Evolutionary conservation across 2,888 invertebrate species (phyloP).

Genomic region (Microchrysa polita): DNA sequence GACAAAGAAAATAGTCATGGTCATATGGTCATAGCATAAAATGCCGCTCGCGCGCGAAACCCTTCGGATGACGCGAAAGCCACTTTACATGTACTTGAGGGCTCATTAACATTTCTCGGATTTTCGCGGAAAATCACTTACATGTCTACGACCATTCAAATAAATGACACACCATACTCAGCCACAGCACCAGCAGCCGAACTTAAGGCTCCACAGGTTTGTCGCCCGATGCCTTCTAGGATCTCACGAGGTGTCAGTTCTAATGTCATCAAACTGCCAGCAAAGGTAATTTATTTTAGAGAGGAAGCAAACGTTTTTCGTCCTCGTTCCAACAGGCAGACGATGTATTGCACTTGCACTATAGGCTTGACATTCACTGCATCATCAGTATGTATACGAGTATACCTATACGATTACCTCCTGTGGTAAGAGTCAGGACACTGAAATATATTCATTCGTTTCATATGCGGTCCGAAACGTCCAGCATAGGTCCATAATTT

Average conservation of each 20-base stretch:
- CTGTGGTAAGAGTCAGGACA: background rate
- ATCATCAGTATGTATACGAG: background rate
- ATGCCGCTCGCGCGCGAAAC: background rate
- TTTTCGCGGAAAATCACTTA: conserved; percentile 42
- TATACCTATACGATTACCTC: background rate
- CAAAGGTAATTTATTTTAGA: conserved; percentile 22
- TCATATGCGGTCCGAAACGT: conserved; percentile 11
- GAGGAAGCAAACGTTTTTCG: conserved; percentile 17
- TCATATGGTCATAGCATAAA: conserved; percentile 1
- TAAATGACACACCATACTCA: conserved; percentile 8
- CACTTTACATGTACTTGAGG: conserved; percentile 17
- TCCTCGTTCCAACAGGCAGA: background rate
- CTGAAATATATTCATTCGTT: background rate
- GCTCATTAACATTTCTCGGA: conserved; percentile 47
- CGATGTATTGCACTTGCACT: background rate
- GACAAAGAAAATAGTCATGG: conserved; percentile 35
- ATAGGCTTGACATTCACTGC: background rate
- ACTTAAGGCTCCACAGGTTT: background rate
- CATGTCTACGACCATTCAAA: conserved; percentile 40
- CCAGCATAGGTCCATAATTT: conserved; percentile 35
- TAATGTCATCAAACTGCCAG: conserved; percentile 38
- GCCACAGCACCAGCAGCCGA: background rate
- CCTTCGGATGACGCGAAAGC: conserved; percentile 12
- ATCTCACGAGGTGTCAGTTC: conserved; percentile 36
- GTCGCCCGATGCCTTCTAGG: background rate